Conservation (phyloP, 2,113 vertebrate species). For the Tyto alba region DNA sequence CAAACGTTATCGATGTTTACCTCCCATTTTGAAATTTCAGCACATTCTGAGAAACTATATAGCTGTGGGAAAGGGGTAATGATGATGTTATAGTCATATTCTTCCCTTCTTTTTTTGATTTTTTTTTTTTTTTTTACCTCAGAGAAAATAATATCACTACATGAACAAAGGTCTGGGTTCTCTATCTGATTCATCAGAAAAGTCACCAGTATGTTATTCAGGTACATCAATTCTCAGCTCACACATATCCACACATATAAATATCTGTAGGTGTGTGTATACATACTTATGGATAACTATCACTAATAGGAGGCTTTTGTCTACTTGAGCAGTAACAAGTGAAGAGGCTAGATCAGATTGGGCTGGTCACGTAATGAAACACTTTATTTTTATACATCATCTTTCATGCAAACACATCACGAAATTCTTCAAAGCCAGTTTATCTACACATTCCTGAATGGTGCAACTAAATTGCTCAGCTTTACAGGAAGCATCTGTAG, state of each 20-base stretch:
- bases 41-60: neutral
- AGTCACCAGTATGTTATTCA: neutral
- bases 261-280: neutral
- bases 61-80: neutral
- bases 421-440: constrained; percentile 46
- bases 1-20: neutral
- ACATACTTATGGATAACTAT: neutral
- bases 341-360: neutral
- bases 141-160: neutral
- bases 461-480: neutral
- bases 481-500: constrained; percentile 76
- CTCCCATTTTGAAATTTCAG: neutral
- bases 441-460: constrained; percentile 40
- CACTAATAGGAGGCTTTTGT: neutral
- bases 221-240: neutral
- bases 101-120: neutral
- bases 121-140: neutral
- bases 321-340: neutral
- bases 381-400: constrained; percentile 1
- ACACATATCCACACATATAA: neutral
- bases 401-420: neutral
- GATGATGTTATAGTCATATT: neutral
- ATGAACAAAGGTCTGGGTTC: neutral
- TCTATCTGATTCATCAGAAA: neutral
- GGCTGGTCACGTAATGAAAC: neutral